Conservation (phyloP, 2,113 vertebrate genomes). For the Campylomormyrus tamandua region DNA sequence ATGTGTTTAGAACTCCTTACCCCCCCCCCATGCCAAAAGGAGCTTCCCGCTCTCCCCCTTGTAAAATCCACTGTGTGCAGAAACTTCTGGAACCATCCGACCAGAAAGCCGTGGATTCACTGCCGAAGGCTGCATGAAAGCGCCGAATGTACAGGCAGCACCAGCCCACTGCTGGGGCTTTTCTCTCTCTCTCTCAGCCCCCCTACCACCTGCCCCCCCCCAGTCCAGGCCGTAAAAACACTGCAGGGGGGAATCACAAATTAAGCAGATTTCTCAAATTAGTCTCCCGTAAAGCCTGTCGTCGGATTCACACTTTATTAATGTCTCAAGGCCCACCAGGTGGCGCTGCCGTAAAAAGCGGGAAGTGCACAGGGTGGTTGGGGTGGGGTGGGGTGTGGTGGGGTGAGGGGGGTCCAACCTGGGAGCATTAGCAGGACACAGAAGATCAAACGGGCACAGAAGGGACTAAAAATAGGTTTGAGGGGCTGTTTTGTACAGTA, state of each 20-base stretch:
- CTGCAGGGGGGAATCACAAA: constrained; percentile 2
- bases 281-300: not conserved
- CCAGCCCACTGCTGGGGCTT: not conserved
- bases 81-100: not conserved
- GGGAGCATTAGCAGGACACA: not conserved
- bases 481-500: not conserved
- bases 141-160: not conserved
- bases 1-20: not conserved
- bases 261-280: not conserved
- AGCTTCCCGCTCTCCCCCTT: not conserved
- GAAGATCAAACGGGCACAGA: not conserved
- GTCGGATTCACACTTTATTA: not conserved
- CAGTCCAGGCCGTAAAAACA: not conserved
- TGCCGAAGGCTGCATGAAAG: too few relatives aligned
- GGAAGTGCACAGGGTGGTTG: too few relatives aligned
- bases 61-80: not conserved
- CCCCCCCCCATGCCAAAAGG: not conserved
- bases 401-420: not conserved
- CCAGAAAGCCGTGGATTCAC: not conserved
- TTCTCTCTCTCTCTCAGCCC: not conserved
- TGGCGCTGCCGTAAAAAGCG: too few relatives aligned
- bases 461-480: not conserved
- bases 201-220: not conserved
- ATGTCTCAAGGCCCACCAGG: not conserved
- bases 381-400: not conserved